phyloP scores from a whole-genome alignment of 2,888 invertebrate genomes.

The Ryuthela nishihirai region DNA sequence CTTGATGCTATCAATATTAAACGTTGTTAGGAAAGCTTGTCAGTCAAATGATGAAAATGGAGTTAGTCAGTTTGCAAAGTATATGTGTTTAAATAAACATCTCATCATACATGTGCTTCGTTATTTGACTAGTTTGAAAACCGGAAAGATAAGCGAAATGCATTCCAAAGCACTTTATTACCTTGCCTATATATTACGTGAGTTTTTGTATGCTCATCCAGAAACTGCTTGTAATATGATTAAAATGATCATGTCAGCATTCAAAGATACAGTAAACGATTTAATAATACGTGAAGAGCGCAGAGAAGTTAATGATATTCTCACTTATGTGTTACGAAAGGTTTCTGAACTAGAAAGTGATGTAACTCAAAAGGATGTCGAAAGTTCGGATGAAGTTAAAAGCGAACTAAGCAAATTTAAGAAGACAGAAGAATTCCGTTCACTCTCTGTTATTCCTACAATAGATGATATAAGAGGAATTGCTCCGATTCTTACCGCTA shows the following conservation, averaged over 20 bases:
- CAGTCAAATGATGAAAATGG: background rate
- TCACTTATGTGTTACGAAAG: no score
- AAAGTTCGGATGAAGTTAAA: no score
- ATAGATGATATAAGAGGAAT: slow-evolving; percentile 13
- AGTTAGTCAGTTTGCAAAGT: background rate
- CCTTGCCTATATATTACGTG: no score
- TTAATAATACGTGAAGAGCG: no score
- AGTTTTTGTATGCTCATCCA: no score
- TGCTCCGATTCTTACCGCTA: slow-evolving; percentile 56
- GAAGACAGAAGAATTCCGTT: slow-evolving; percentile 26
- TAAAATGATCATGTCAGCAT: no score
- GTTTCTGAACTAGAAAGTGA: no score
- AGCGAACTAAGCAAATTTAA: no score
- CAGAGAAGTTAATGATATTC: no score
- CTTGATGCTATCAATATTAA: background rate
- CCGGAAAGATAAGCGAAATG: background rate
- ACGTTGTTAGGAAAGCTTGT: background rate
- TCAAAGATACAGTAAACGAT: no score
- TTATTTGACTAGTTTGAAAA: background rate
- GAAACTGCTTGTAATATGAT: no score
- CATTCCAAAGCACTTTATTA: background rate
- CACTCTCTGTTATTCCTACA: slow-evolving; percentile 20
- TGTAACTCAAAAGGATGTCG: no score
- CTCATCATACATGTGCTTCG: background rate
- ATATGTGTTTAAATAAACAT: background rate